A percentile compares a stretch with the other conserved stretches of the same genome.
Evolutionary conservation across 2,888 invertebrate genomes (phyloP).

Genomic region (Iphiclides podalirius): DNA sequence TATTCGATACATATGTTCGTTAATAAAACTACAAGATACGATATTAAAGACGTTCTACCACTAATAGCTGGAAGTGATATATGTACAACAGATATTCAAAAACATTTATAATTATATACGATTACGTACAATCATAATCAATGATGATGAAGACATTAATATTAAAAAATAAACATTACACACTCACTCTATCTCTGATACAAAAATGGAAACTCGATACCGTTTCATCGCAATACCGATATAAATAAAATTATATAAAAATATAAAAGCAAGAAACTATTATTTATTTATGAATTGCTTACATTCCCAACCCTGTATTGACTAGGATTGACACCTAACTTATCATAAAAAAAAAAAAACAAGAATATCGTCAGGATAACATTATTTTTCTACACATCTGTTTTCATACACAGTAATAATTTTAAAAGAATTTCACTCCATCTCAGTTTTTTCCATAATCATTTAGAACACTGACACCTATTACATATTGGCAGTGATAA

Average conservation of each 20-base stretch:
- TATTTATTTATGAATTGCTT: conserved; percentile 24
- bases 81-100: conserved; percentile 19
- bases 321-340: conserved; percentile 73
- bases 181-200: neutral
- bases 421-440: no score
- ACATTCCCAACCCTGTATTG: conserved; percentile 71
- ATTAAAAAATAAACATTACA: conserved; percentile 1
- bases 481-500: conserved; percentile 68
- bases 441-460: no score
- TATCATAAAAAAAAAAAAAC: conserved; percentile 25
- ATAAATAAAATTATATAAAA: conserved; percentile 19
- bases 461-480: conserved; percentile 25
- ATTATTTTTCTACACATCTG: neutral
- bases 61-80: conserved; percentile 9
- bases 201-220: neutral
- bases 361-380: neutral
- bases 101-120: neutral
- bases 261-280: conserved; percentile 1
- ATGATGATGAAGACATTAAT: no score
- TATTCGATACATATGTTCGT: no score
- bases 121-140: conserved; percentile 5
- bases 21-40: no score
- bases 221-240: neutral
- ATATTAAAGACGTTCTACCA: neutral
- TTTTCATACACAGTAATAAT: no score